Evolutionary conservation across 2,797 vertebrate genomes (phyloP), one percentile per base, ranked within the genome.

Genomic region (Girardinus metallicus): DNA sequence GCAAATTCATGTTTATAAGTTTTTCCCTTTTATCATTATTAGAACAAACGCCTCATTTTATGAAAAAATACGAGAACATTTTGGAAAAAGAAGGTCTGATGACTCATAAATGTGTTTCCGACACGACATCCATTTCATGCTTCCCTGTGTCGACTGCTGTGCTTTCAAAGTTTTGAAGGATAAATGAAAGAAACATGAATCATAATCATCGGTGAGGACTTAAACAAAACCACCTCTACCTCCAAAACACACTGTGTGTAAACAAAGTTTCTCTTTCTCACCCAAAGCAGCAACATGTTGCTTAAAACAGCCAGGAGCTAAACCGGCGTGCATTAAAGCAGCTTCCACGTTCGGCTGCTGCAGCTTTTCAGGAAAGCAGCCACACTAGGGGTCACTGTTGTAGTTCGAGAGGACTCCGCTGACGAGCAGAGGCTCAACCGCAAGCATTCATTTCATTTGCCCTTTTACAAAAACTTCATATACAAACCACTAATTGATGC

Each of bases 381-480:
- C 96, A 96, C 98, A 96, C 98, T 99, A 99, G 98, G 97, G 97
- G 98, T 97, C 97, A 97, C 97, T 99, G 96, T 98, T 98, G 97
- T 95, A 96, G 93, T 97, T 97, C 90, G 82, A 95, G 93, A 94
- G 86, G 89, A 93, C 70, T 49, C 49, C 21, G 86, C 71, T 53
- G 73, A 86, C 80, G 36, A 68, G 41, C 51, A 68, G 72, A 15
- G 41, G 43, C 46, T 73, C 23, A 44, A 74, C 13, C 41, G 46
- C 73, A 79, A 70, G 23, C 72, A 76, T 79, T 73, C 47, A 83
- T 81, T 26, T 29, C 31, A 29, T 6, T 36, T 44, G 70, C 74
- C 66, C 68, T 46, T 36, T 34, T 77, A 21, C 23, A n/a, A n/a
- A 60, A 51, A 49, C 5, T 64, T 80, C 55, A 2, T 29, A 16